A percentile compares a stretch with the other conserved stretches of the same genome.
phyloP scores from a whole-genome alignment of 2,888 invertebrate genomes.

The Pecten maximus region DNA sequence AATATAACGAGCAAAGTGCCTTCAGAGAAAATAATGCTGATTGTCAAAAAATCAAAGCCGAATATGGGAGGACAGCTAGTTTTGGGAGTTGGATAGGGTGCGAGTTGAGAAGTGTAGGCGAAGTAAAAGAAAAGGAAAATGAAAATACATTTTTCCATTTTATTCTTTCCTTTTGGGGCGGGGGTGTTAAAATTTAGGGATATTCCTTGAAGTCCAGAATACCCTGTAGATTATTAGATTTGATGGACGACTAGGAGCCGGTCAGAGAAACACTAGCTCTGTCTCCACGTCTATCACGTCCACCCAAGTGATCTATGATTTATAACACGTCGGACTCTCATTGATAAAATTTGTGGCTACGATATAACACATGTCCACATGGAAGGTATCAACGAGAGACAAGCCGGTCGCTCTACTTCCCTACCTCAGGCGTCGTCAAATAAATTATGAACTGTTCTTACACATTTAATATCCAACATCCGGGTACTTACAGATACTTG shows the following conservation, averaged over 20 bases:
- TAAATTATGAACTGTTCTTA: not conserved
- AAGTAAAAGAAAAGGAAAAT: too few relatives aligned
- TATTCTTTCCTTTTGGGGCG: too few relatives aligned
- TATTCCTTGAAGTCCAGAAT: too few relatives aligned
- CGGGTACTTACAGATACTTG: not conserved
- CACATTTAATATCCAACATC: not conserved
- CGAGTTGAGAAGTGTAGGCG: too few relatives aligned
- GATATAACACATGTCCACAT: not conserved
- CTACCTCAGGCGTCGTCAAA: not conserved
- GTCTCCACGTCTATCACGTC: not conserved
- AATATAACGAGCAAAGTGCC: not conserved
- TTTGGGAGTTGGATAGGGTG: too few relatives aligned
- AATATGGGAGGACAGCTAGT: too few relatives aligned
- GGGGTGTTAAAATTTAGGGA: too few relatives aligned
- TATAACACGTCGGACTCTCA: not conserved
- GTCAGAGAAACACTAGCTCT: not conserved
- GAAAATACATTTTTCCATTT: too few relatives aligned
- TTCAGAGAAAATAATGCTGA: not conserved
- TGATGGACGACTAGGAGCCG: not conserved
- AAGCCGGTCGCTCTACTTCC: not conserved
- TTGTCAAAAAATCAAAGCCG: too few relatives aligned
- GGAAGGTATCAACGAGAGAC: not conserved
- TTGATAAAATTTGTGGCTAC: not conserved
- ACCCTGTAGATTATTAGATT: too few relatives aligned
- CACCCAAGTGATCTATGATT: not conserved